Evolutionary conservation across 2,113 vertebrate species (phyloP).

Genomic region (Ibidorhyncha struthersii): DNA sequence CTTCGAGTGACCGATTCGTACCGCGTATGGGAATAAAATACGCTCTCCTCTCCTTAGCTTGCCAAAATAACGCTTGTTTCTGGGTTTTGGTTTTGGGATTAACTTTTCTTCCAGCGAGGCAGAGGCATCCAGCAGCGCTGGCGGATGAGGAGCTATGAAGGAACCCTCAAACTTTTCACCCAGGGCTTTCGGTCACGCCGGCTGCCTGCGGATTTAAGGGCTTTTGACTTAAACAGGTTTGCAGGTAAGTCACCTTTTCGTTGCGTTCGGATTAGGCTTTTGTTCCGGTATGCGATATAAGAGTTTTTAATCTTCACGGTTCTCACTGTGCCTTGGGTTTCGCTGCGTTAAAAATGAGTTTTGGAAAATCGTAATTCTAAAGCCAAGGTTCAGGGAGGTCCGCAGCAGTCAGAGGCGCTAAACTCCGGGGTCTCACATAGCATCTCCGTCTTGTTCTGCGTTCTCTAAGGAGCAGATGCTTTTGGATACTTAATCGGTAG

Average conservation of each 20-base stretch:
- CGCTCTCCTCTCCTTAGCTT: not conserved
- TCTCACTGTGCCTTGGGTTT: not conserved
- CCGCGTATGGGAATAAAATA: not conserved
- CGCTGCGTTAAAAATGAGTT: not conserved
- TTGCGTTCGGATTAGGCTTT: not conserved
- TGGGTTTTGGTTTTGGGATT: not conserved
- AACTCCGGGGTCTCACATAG: accelerated
- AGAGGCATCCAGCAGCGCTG: not conserved
- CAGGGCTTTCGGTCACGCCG: not conserved
- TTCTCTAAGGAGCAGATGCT: not conserved
- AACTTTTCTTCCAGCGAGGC: not conserved
- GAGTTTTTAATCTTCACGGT: not conserved
- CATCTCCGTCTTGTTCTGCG: not conserved
- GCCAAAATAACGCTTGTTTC: not conserved
- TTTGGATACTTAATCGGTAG: not conserved
- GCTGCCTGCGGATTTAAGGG: not conserved
- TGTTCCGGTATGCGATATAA: not conserved
- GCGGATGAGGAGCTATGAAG: not conserved
- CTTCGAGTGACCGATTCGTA: not conserved
- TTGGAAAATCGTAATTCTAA: not conserved
- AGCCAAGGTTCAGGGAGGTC: not conserved
- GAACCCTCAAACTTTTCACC: not conserved
- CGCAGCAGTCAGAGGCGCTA: not conserved
- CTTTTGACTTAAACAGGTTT: not conserved
- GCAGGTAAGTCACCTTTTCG: not conserved